A percentile compares a stretch with the other conserved stretches of the same genome.
Conservation (phyloP, 2,888 invertebrate species). For the Physocephala rufipes region DNA sequence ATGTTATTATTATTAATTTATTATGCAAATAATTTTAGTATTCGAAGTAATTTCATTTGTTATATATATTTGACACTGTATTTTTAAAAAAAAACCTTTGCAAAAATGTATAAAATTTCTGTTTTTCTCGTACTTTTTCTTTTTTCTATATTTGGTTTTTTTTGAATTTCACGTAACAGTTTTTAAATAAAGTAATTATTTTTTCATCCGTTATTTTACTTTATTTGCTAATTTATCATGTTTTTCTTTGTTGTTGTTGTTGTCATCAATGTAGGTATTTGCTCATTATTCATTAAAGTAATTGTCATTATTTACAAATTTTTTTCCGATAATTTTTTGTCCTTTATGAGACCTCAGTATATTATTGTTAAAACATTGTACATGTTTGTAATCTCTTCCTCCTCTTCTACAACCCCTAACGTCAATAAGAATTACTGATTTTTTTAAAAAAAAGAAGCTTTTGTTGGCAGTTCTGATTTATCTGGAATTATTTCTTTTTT, state of each 20-base stretch:
- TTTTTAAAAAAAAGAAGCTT: too few species aligned
- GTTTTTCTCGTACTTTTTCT: too few species aligned
- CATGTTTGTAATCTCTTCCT: constrained; percentile 22
- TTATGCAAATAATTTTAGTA: too few species aligned
- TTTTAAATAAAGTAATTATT: too few species aligned
- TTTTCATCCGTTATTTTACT: not conserved
- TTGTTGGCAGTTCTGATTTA: too few species aligned
- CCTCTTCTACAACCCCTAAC: too few species aligned
- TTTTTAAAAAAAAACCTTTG: constrained; percentile 48
- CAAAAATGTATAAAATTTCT: constrained; percentile 52
- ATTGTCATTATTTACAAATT: constrained; percentile 41
- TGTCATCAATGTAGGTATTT: constrained; percentile 24
- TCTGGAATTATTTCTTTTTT: too few species aligned
- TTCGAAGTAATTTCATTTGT: not conserved
- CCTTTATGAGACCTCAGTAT: constrained; percentile 31
- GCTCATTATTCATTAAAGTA: constrained; percentile 54
- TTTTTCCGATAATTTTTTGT: constrained; percentile 53
- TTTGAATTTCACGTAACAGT: too few species aligned
- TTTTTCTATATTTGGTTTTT: too few species aligned
- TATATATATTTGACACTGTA: not conserved
- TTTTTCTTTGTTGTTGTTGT: constrained; percentile 26
- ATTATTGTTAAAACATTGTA: constrained; percentile 22
- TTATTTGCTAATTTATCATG: too few species aligned
- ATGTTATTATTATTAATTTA: too few species aligned
- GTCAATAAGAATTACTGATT: too few species aligned